Conservation (phyloP, 2,113 vertebrate genomes). For the Etheostoma spectabile region DNA sequence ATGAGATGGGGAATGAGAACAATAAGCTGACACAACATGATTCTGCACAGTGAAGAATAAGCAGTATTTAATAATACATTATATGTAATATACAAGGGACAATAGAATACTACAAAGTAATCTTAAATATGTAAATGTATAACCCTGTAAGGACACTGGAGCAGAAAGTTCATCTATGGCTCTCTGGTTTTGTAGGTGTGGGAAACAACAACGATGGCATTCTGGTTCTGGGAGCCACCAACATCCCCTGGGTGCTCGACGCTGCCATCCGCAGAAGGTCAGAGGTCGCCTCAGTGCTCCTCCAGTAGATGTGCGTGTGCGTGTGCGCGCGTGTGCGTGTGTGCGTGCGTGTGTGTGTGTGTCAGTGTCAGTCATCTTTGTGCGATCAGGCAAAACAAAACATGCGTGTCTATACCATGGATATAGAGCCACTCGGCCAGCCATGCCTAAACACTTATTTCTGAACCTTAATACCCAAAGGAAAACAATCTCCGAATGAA, state of each 20-base stretch:
- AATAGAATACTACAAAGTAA: background rate
- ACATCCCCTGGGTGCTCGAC: slow-evolving; percentile 98
- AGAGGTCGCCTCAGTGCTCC: slow-evolving; percentile 54
- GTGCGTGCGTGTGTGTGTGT: no score
- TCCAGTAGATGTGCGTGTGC: background rate
- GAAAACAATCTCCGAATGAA: no score
- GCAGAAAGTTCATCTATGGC: background rate
- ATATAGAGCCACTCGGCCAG: no score
- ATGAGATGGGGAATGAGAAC: no score
- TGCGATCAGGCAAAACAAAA: no score
- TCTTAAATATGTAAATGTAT: no score
- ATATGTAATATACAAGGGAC: background rate
- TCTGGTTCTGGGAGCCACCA: slow-evolving; percentile 95
- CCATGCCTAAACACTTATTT: no score
- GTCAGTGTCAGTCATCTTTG: no score
- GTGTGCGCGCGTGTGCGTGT: no score
- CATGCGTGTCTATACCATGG: no score
- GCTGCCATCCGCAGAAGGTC: slow-evolving; percentile 97
- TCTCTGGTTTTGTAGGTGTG: slow-evolving; percentile 85
- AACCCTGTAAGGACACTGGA: no score
- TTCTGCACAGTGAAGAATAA: background rate
- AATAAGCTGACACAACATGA: background rate
- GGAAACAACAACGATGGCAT: slow-evolving; percentile 96
- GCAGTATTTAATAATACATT: background rate
- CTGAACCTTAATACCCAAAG: no score